These are phyloP conservation scores for Limnephilus marmoratus DNA, from an alignment of 2,888 invertebrate species.

Conservation along the genomic window DNA sequence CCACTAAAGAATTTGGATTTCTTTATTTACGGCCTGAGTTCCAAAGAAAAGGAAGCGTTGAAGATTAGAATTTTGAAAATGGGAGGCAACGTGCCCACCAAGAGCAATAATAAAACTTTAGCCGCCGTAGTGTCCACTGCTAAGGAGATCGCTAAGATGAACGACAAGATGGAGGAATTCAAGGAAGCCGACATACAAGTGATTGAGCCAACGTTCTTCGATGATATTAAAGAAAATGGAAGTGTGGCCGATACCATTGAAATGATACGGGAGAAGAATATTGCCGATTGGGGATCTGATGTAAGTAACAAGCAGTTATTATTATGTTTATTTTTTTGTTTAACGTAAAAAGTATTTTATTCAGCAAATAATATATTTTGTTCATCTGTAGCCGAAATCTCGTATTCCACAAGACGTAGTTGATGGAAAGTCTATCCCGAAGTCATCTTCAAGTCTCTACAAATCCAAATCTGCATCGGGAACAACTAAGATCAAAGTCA, in stretches of 20 bases:
- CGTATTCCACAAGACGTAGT: slow-evolving; percentile 77
- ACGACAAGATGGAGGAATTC: slow-evolving; percentile 81
- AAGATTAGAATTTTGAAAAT: slow-evolving; percentile 83
- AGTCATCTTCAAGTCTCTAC: slow-evolving; percentile 81
- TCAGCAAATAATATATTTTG: slow-evolving; percentile 19
- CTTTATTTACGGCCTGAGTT: slow-evolving; percentile 80
- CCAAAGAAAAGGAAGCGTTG: slow-evolving; percentile 78
- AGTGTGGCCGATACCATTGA: slow-evolving; percentile 79
- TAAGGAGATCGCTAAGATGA: slow-evolving; percentile 83
- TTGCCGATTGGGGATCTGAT: slow-evolving; percentile 91
- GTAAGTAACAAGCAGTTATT: slow-evolving; percentile 73
- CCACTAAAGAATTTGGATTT: slow-evolving; percentile 89
- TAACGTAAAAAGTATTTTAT: neutral
- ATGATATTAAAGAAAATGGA: slow-evolving; percentile 80
- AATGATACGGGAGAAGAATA: slow-evolving; percentile 83
- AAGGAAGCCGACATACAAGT: slow-evolving; percentile 86
- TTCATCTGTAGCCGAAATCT: slow-evolving; percentile 71
- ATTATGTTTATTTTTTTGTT: neutral
- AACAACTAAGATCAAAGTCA: slow-evolving; percentile 73
- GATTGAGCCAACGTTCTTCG: slow-evolving; percentile 86
- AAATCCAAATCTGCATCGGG: slow-evolving; percentile 74
- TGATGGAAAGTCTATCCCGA: slow-evolving; percentile 77
- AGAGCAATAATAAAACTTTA: slow-evolving; percentile 78
- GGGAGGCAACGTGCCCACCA: slow-evolving; percentile 85
- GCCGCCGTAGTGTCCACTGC: slow-evolving; percentile 87